Conservation (phyloP, 2,888 invertebrate genomes). For the Ectropis crepuscularia region DNA sequence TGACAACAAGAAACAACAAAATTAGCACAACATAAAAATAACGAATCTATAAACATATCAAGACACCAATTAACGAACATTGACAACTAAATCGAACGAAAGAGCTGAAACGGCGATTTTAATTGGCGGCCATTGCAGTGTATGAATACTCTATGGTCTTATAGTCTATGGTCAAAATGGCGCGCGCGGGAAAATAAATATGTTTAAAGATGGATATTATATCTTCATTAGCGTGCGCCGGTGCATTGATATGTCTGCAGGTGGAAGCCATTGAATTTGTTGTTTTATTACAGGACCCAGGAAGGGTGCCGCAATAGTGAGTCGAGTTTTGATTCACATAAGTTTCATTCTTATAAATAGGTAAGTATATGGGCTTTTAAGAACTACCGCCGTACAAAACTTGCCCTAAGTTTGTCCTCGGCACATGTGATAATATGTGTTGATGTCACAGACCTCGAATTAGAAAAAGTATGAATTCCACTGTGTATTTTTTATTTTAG, state of each 20-base stretch:
- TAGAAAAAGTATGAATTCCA: too few species aligned
- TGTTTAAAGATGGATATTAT: conserved; percentile 80
- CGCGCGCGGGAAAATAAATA: conserved; percentile 77
- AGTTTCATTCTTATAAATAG: neutral
- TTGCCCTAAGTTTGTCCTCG: too few species aligned
- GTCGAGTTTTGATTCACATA: neutral
- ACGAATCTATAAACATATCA: conserved; percentile 35
- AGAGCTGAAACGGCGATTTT: conserved; percentile 67
- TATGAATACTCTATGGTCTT: conserved; percentile 23
- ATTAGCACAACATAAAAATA: conserved; percentile 28
- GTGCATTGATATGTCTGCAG: conserved; percentile 81
- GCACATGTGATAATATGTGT: too few species aligned
- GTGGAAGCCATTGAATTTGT: conserved; percentile 79
- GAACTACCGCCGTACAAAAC: too few species aligned
- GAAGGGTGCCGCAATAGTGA: conserved; percentile 8
- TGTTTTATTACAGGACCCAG: conserved; percentile 73
- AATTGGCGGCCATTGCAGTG: conserved; percentile 78
- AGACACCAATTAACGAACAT: conserved; percentile 80
- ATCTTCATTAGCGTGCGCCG: conserved; percentile 81
- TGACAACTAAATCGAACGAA: conserved; percentile 82
- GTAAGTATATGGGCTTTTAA: too few species aligned
- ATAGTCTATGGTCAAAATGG: conserved; percentile 67
- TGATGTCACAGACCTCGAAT: too few species aligned
- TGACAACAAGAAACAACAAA: conserved; percentile 9
- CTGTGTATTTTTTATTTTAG: too few species aligned